Evolutionary conservation across 2,888 invertebrate species (phyloP), one percentile per base, ranked within the genome.

Genomic region (Anagyrus pseudococci): DNA sequence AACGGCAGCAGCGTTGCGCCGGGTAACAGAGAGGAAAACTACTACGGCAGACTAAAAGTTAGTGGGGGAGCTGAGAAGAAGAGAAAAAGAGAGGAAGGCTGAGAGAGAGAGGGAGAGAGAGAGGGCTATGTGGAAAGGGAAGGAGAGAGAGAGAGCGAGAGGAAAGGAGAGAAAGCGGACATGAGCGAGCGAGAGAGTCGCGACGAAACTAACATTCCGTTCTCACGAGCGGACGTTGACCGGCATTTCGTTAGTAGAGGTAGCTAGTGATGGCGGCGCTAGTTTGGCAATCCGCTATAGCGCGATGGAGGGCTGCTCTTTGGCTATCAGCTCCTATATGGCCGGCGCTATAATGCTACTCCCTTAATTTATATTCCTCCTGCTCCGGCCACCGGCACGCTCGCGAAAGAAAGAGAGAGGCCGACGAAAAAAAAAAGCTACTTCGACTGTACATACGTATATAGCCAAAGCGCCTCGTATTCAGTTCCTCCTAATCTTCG

Each of bases 211-310:
- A 68, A 69, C 70, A 70, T 71, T 71, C 71, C 71, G 71, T 70
- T 71, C 71, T 70, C 70, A 70, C 71, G 71, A 70, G 70, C 71
- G 71, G 70, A 71, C 71, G 64, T 70, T 71, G 71, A 71, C 71
- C 71, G 70, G 64, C 68, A 68, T 68, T 69, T 68, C 60, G 63
- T 55, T 54, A 49, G 63, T 40, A 50, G 46, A 55, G 50, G 26
- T 50, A 55, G 55, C 56, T 44, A 37, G 49, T 33, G 15, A 15
- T n/a, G 25, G 25, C 17, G 48, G 25, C 40, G 47, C 62, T 62
- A 62, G 57, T 62, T 62, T 58, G 62, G 62, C 62, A 62, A 62
- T 56, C 56, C 56, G 61, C 55, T n/a, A 55, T 47, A 13, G 47
- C 26, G 56, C 50, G 22, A 46, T n/a, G n/a, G n/a, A n/a, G n/a